Evolutionary conservation across 92 coral and sea anemone genomes (phyloP).

Genomic region (Zoanthus sociatus): DNA sequence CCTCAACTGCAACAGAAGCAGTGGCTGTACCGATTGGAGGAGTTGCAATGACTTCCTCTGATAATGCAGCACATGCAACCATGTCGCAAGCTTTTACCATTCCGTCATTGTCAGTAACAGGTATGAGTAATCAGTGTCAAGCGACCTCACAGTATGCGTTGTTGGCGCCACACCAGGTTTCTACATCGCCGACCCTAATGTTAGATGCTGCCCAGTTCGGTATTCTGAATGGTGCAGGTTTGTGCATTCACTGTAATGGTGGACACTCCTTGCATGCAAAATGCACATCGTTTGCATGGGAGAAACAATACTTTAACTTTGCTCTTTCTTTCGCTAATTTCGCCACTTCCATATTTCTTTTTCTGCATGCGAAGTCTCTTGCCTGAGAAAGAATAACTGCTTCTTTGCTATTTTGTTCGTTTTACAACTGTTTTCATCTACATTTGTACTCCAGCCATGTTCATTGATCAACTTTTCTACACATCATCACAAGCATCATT

Average conservation of each 20-base stretch:
- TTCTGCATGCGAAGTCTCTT: too few relatives aligned
- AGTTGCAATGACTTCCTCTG: conserved; percentile 49
- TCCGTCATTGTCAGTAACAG: conserved; percentile 45
- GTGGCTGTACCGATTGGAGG: conserved; percentile 55
- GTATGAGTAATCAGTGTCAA: conserved; percentile 43
- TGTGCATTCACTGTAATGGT: conserved; percentile 28
- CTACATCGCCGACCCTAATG: conserved; percentile 30
- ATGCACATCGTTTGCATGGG: conserved; percentile 23
- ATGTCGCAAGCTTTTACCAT: conserved; percentile 33
- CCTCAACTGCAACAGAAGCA: conserved; percentile 36
- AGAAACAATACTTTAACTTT: neutral
- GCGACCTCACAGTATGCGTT: conserved; percentile 34
- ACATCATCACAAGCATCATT: neutral
- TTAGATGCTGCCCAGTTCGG: conserved; percentile 37
- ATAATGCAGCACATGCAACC: conserved; percentile 62
- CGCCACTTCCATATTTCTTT: neutral
- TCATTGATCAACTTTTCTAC: neutral
- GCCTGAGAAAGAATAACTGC: neutral
- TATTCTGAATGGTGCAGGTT: conserved; percentile 45
- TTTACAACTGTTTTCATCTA: neutral
- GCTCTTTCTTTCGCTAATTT: neutral
- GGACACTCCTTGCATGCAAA: neutral
- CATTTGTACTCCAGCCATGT: neutral
- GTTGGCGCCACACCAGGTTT: conserved; percentile 31
- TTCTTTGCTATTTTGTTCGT: neutral